Evolutionary conservation across 2,888 invertebrate genomes (phyloP).

Genomic region (Ectemnius lituratus): DNA sequence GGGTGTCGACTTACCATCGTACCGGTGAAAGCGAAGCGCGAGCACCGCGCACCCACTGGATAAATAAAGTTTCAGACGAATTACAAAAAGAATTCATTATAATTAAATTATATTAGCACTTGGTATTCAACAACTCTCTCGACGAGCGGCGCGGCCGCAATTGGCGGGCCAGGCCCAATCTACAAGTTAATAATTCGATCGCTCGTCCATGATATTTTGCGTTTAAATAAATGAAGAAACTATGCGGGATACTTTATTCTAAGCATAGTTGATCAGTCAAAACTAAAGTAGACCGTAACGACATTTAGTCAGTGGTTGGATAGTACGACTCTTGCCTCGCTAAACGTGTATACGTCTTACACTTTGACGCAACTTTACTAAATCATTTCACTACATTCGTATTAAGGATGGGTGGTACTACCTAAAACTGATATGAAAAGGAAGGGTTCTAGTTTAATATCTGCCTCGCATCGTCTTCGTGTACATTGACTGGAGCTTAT

Average conservation of each 20-base stretch:
- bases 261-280: background rate
- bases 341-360: too few species aligned
- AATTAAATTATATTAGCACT: constrained; percentile 7
- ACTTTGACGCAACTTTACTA: too few species aligned
- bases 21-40: constrained; percentile 2
- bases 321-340: too few species aligned
- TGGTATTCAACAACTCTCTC: background rate
- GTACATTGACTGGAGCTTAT: too few species aligned
- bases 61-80: background rate
- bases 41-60: background rate
- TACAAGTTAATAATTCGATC: background rate
- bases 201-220: background rate
- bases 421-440: too few species aligned
- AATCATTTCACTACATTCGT: too few species aligned
- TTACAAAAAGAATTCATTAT: background rate
- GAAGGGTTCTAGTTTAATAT: background rate
- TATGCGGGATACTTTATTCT: background rate
- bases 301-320: too few species aligned
- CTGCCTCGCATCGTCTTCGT: background rate
- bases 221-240: background rate
- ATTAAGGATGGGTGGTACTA: too few species aligned
- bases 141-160: background rate
- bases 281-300: background rate
- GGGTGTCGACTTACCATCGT: background rate
- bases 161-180: background rate